Conservation (phyloP, 1,140 invertebrate genomes). For the Leptinotarsa lineolata region DNA sequence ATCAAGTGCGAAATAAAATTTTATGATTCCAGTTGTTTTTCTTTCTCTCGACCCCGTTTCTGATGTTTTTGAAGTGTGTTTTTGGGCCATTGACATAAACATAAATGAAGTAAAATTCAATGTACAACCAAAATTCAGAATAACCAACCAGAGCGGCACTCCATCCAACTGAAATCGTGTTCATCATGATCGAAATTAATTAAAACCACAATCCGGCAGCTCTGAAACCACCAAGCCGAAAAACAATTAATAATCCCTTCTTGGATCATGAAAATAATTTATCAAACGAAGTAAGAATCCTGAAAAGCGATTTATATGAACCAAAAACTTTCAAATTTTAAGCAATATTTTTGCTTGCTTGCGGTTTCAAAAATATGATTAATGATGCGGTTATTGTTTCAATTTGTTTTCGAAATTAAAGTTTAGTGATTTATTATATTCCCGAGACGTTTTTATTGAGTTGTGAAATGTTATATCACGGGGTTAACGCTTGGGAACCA, state of each 20-base stretch:
- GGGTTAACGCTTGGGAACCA: too few relatives aligned
- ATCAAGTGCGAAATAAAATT: too few relatives aligned
- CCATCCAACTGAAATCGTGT: not conserved
- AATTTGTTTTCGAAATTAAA: not conserved
- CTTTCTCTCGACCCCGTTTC: too few relatives aligned
- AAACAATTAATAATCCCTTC: not conserved
- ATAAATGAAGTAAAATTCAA: too few relatives aligned
- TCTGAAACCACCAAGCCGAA: not conserved
- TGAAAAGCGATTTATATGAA: not conserved
- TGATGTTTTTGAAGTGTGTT: too few relatives aligned
- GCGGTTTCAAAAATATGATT: not conserved
- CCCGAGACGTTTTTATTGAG: too few relatives aligned
- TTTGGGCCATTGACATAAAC: too few relatives aligned
- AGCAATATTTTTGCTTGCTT: not conserved
- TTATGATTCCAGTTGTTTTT: too few relatives aligned
- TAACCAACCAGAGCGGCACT: too few relatives aligned
- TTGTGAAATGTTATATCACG: too few relatives aligned
- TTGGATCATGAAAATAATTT: not conserved
- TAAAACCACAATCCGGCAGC: not conserved
- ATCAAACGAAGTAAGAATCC: not conserved
- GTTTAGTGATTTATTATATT: not conserved
- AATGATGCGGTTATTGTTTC: conserved; percentile 3
- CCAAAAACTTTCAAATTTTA: not conserved
- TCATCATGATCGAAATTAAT: not conserved
- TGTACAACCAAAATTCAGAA: too few relatives aligned